A percentile compares a stretch with the other conserved stretches of the same genome.
Evolutionary conservation across 2,113 vertebrate species (phyloP).

Genomic region (Strix uralensis): DNA sequence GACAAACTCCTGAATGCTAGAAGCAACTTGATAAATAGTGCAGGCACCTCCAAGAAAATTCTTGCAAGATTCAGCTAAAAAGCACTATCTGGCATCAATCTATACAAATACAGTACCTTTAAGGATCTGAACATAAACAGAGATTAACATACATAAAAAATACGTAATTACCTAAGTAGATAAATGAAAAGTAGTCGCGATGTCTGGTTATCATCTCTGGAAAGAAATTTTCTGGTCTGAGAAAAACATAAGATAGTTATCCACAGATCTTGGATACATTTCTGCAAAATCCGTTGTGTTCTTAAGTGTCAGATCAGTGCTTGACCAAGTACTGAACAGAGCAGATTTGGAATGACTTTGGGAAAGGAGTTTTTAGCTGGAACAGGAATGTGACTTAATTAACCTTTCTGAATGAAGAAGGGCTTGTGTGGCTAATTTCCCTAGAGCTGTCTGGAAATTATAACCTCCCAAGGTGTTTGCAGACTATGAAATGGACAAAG

Average conservation of each 20-base stretch:
- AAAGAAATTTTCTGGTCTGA: background rate
- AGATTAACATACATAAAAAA: background rate
- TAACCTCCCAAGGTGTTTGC: background rate
- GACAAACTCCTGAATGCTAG: background rate
- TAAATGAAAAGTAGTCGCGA: background rate
- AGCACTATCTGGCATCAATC: background rate
- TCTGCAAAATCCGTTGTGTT: background rate
- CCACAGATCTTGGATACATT: background rate
- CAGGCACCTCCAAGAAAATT: background rate
- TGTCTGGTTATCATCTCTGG: background rate
- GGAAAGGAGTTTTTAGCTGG: background rate
- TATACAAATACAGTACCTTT: background rate
- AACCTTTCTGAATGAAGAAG: background rate
- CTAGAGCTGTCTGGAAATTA: background rate
- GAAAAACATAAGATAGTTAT: background rate
- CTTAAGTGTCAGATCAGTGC: background rate
- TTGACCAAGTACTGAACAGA: background rate
- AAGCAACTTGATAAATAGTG: background rate
- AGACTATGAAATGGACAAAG: background rate
- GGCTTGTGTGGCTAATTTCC: background rate
- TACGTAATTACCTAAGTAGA: background rate
- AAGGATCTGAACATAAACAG: background rate
- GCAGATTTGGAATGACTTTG: background rate
- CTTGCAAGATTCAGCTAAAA: background rate
- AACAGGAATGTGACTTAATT: background rate